phyloP scores from a whole-genome alignment of 2,797 vertebrate species.

The Chelonia mydas region DNA sequence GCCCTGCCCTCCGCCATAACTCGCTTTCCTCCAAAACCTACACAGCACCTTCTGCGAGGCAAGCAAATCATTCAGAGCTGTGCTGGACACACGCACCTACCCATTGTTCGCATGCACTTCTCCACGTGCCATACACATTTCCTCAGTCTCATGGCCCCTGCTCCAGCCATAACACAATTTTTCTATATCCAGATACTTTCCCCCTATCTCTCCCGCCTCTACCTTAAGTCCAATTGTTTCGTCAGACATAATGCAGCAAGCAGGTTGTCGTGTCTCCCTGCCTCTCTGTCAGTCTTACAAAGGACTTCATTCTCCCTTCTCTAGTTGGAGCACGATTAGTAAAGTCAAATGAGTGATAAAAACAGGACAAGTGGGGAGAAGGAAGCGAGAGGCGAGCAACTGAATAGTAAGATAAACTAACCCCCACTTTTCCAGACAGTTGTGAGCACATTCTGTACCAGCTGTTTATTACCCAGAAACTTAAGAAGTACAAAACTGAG shows the following conservation, averaged over 20 bases:
- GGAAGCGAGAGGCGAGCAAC: neutral
- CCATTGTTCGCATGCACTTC: neutral
- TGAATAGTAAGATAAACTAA: neutral
- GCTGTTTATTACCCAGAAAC: neutral
- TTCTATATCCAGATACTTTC: neutral
- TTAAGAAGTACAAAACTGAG: neutral
- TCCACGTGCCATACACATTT: neutral
- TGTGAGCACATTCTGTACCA: accelerated
- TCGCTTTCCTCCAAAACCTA: neutral
- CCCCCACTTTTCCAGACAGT: neutral
- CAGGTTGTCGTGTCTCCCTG: neutral
- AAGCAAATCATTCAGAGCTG: neutral
- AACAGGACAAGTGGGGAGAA: neutral
- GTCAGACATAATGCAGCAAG: neutral
- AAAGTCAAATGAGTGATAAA: neutral
- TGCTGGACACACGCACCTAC: neutral
- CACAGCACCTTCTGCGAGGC: neutral
- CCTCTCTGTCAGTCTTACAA: neutral
- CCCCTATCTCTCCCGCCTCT: neutral
- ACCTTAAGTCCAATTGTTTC: neutral
- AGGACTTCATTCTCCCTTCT: slow-evolving; percentile 10
- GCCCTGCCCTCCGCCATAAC: neutral
- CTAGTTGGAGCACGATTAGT: neutral
- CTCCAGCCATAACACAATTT: neutral
- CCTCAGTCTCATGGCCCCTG: neutral